A percentile compares a stretch with the other conserved stretches of the same genome.
Evolutionary conservation across 2,113 vertebrate species (phyloP).

Genomic region (Bubo scandiacus): DNA sequence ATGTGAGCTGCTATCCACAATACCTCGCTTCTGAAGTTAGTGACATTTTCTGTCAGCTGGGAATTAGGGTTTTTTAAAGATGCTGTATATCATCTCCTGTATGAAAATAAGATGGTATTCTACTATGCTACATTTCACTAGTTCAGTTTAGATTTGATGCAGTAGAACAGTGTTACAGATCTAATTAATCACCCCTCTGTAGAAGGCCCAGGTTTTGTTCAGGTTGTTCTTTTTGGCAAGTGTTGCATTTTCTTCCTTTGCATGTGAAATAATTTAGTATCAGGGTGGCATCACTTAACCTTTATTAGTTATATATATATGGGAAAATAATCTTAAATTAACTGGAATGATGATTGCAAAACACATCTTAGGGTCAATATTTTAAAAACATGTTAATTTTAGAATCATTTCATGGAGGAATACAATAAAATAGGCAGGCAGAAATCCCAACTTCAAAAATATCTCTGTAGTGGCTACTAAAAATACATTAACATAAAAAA

Average conservation of each 20-base stretch:
- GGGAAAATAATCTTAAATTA: neutral
- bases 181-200: neutral
- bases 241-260: neutral
- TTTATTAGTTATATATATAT: neutral
- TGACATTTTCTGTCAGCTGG: neutral
- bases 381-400: neutral
- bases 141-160: neutral
- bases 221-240: neutral
- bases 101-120: neutral
- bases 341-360: neutral
- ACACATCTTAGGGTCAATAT: neutral
- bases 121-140: neutral
- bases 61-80: neutral
- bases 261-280: neutral
- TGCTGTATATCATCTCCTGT: neutral
- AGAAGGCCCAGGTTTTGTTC: neutral
- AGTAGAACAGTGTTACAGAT: neutral
- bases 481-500: neutral
- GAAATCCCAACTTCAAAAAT: neutral
- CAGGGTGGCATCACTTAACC: neutral
- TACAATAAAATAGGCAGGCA: neutral
- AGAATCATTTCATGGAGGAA: neutral
- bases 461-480: neutral
- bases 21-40: neutral
- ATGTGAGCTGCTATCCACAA: fast-evolving